Evolutionary conservation across 1,140 invertebrate species (phyloP).

Genomic region (Cepaea nemoralis): DNA sequence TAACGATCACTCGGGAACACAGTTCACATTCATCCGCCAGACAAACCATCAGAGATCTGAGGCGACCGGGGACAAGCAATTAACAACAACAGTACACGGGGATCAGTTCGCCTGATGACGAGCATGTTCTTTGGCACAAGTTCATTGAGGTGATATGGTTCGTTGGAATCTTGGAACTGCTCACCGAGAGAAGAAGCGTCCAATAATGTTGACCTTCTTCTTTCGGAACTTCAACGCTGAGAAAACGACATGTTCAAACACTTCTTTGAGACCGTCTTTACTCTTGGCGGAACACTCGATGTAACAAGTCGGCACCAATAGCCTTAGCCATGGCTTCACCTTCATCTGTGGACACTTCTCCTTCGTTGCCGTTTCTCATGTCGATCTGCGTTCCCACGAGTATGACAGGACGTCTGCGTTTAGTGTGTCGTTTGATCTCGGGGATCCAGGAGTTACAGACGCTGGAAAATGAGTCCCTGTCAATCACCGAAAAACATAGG

Average conservation of each 20-base stretch:
- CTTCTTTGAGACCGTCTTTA: slow-evolving; percentile 90
- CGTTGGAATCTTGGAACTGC: background rate
- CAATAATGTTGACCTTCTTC: slow-evolving; percentile 56
- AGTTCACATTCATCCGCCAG: background rate
- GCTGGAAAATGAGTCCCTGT: slow-evolving; percentile 97
- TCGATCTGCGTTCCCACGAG: slow-evolving; percentile 77
- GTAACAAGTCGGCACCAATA: slow-evolving; percentile 85
- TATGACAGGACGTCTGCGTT: slow-evolving; percentile 85
- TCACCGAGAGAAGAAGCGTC: slow-evolving; percentile 54
- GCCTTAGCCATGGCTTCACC: slow-evolving; percentile 80
- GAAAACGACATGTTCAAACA: slow-evolving; percentile 88
- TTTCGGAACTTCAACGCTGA: slow-evolving; percentile 76
- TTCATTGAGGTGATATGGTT: background rate
- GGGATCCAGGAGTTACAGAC: slow-evolving; percentile 86
- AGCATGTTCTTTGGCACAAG: background rate
- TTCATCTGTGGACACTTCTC: slow-evolving; percentile 81
- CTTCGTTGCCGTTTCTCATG: slow-evolving; percentile 75
- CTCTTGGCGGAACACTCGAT: slow-evolving; percentile 92
- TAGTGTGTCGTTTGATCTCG: slow-evolving; percentile 81
- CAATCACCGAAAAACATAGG: slow-evolving; percentile 98
- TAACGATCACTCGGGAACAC: background rate
- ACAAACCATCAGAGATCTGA: background rate
- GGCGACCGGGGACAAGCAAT: background rate
- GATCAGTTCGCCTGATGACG: background rate
- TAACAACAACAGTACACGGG: background rate